Base-by-base conservation (phyloP, 2,797 vertebrate genomes). In the Malurus leucopterus region DNA sequence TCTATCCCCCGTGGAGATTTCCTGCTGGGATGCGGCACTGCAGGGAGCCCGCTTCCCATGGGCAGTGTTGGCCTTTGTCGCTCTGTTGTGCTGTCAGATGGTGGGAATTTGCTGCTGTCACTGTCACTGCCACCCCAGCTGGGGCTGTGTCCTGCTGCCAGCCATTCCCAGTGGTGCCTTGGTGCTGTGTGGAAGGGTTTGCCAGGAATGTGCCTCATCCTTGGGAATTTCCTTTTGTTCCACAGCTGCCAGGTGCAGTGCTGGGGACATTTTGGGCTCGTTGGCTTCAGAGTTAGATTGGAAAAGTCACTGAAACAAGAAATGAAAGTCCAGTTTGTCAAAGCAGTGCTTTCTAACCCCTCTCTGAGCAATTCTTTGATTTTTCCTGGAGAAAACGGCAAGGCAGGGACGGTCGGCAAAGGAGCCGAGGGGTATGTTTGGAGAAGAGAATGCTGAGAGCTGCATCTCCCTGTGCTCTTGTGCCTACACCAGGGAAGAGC, bases 241-340 rank as follows among this genome's bases (percentile, higher is more conserved):
- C 11, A 8, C 3, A 4, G 9, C 4, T 8, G 15, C 1, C 0
- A 23, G 34, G n/a, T 2, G 8, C 8, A 34, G 34, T 1, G 0
- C 0, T 20, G 4, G 16, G 30, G 29, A n/a, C 24, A 38, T 15
- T 36, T 22, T 5, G 53, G 41, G 32, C 21, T 24, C 8, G 6
- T 36, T 18, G 24, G 15, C 50, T 12, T 58, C 23, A 16, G 55
- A n/a, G 9, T 15, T 46, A 2, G 58, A 11, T 38, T 36, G 43
- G 15, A 29, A 3, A 43, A 54, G 16, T 47, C 14, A 13, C 15
- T 4, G 7, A 4, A 17, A 53, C 13, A 13, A n/a, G 30, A 9
- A 14, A 13, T 5, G 10, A 9, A 21, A 14, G 7, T 2, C 24
- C 26, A 6, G 2, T 29, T 51, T 36, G 15, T 29, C 18, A 1